Percentiles rank a stretch among this genome's conserved stretches.
phyloP scores from a whole-genome alignment of 2,888 invertebrate genomes.

The Uropetala carovei region DNA sequence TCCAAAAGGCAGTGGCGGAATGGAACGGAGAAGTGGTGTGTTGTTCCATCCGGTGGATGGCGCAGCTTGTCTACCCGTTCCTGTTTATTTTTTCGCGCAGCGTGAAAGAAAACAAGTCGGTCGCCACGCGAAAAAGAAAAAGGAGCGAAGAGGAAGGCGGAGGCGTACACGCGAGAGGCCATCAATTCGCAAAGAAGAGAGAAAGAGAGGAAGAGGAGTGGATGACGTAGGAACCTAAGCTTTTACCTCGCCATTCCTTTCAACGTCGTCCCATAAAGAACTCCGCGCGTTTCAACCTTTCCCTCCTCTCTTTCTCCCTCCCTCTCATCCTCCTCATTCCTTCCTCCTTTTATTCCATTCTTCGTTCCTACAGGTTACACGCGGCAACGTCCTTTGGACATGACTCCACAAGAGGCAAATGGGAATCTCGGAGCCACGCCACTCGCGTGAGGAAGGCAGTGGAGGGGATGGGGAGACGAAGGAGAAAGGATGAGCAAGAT shows the following conservation, averaged over 20 bases:
- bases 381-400: constrained; percentile 4
- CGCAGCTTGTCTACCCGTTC: neutral
- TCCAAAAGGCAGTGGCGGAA: neutral
- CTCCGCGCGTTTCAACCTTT: neutral
- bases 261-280: constrained; percentile 18
- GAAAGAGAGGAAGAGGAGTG: neutral
- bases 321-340: constrained; percentile 20
- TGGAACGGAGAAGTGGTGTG: neutral
- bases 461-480: neutral
- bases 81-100: neutral
- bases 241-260: constrained; percentile 25
- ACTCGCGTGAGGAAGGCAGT: neutral
- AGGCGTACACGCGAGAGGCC: neutral
- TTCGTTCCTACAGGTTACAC: constrained; percentile 1
- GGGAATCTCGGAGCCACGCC: neutral
- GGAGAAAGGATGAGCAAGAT: neutral
- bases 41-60: neutral
- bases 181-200: neutral
- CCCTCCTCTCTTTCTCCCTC: neutral
- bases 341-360: neutral
- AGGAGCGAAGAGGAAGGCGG: neutral
- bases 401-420: neutral
- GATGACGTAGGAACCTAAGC: neutral
- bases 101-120: neutral
- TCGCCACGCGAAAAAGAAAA: neutral